Evolutionary conservation across 23 tunicate genomes (phyloP), one percentile per base, ranked within the genome.

Genomic region (Trididemnum clinides): DNA sequence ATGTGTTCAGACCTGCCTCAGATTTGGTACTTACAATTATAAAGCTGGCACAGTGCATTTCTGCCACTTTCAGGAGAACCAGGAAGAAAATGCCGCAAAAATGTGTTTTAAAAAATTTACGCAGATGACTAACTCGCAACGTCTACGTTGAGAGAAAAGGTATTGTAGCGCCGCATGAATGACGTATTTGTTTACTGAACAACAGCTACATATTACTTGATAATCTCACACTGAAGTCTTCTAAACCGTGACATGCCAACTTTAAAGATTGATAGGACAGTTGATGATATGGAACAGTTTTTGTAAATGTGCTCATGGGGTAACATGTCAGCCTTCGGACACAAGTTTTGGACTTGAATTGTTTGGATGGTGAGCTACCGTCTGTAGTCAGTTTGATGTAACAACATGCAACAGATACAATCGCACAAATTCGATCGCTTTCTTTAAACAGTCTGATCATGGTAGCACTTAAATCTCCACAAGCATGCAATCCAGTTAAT

Each of bases 381-480:
- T 72, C 83, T 0, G 85, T 81, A 2, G 91, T 72, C 34, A 92
- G 39, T 57, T 92, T 92, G 91, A 87, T 92, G 89, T 93, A 93
- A 62, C 98, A 93, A 57, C 98, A 93, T 27, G 98, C 86, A 10
- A 93, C 92, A 31, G 98, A 93, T 0, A 93, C 89, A 0, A 93
- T 62, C 0, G 90, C 77, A 7, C 51, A 30, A 28, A 93, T 79
- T 29, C 57, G 49, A 22, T 63, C 33, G 39, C 87, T 74, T 49
- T 93, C 87, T 5, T 37, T 75, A 64, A 88, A 93, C 59, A 90
- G 33, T 32, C 82, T 28, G 1, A 93, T 58, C 98, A 93, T 93
- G 33, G 98, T 93, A 25, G 98, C 89, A 84, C 92, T 87, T 27
- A 93, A 75, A 74, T 93, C 98, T 18, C 98, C 98, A 75, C 98